Percentiles rank a stretch among this genome's conserved stretches.
phyloP scores from a whole-genome alignment of 2,113 vertebrate species.

The Balaeniceps rex region DNA sequence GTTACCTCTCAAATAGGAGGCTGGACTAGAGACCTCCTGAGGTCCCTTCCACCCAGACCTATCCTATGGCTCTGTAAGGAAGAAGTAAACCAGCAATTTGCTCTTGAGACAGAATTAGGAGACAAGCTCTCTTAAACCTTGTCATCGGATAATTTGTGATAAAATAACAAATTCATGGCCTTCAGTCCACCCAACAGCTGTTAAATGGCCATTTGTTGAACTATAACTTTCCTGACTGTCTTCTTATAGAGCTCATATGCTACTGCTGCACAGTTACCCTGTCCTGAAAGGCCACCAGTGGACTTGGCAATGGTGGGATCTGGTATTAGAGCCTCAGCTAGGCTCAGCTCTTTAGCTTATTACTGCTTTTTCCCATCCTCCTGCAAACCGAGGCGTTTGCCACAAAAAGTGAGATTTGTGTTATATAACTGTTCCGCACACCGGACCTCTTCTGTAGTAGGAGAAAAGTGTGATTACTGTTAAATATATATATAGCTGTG shows the following conservation, averaged over 20 bases:
- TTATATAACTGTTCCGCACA: not conserved
- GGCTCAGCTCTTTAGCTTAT: not conserved
- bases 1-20: not conserved
- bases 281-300: not conserved
- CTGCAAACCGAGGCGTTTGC: not conserved
- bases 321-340: not conserved
- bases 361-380: not conserved
- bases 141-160: not conserved
- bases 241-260: not conserved
- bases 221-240: not conserved
- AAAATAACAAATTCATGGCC: not conserved
- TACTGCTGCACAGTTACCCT: not conserved
- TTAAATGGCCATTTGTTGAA: not conserved
- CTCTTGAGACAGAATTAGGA: not conserved
- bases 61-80: not conserved
- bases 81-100: not conserved
- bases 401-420: not conserved
- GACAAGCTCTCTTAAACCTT: not conserved
- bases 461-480: not conserved
- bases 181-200: not conserved
- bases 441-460: not conserved
- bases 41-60: not conserved
- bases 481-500: not conserved
- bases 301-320: not conserved
- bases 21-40: not conserved